These are phyloP conservation scores for Brenthis ino DNA, from an alignment of 2,888 invertebrate genomes.

Conservation along the genomic window DNA sequence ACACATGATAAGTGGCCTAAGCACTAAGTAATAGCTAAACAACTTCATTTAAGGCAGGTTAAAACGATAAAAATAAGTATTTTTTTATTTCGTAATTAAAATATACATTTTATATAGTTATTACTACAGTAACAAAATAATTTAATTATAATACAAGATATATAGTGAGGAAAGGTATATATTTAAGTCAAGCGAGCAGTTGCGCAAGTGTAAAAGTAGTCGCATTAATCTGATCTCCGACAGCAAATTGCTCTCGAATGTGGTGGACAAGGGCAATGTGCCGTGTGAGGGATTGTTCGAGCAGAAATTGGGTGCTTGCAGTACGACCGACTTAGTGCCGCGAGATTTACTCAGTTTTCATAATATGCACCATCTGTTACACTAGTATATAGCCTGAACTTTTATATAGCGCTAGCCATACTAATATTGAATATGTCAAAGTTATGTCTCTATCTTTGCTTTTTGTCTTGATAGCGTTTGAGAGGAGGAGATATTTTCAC, in stretches of 20 bases:
- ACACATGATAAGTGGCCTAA: no score
- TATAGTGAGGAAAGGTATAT: not conserved
- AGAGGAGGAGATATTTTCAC: no score
- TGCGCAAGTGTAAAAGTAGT: conserved; percentile 77
- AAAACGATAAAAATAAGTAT: no score
- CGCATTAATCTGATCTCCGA: conserved; percentile 79
- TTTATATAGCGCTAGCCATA: conserved; percentile 3
- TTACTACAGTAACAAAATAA: not conserved
- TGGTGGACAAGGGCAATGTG: conserved; percentile 77
- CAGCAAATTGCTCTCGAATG: conserved; percentile 76
- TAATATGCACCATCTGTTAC: conserved; percentile 24
- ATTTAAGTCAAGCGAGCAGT: conserved; percentile 42
- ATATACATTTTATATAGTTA: not conserved
- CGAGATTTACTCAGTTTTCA: conserved; percentile 36
- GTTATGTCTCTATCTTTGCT: not conserved
- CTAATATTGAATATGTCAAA: not conserved
- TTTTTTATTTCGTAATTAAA: no score
- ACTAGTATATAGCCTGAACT: conserved; percentile 11
- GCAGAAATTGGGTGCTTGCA: conserved; percentile 59
- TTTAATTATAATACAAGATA: not conserved
- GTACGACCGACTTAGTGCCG: conserved; percentile 50
- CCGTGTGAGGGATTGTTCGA: conserved; percentile 71
- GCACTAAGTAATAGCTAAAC: no score
- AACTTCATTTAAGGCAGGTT: no score
- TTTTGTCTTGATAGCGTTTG: not conserved